Percentiles rank a stretch among this genome's conserved stretches.
Evolutionary conservation across 1,140 invertebrate genomes (phyloP).

Genomic region (Dreissena polymorpha): DNA sequence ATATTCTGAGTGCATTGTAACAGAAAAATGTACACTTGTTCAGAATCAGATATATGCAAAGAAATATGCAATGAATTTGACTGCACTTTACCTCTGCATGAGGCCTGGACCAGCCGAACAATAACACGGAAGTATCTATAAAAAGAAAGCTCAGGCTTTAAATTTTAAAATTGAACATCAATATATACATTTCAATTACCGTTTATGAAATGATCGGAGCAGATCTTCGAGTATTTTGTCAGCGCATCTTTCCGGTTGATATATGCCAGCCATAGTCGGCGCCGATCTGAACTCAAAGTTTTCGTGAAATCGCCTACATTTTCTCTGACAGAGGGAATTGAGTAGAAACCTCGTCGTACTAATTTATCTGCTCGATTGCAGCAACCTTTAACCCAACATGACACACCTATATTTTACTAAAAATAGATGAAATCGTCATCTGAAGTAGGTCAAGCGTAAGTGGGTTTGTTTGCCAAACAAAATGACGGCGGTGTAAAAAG

Average conservation of each 20-base stretch:
- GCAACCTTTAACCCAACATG: constrained; percentile 41
- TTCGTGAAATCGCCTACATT: constrained; percentile 19
- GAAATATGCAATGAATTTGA: too few relatives aligned
- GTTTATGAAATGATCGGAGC: constrained; percentile 40
- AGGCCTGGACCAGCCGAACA: too few relatives aligned
- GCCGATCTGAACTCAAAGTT: constrained; percentile 14
- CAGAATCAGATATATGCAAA: too few relatives aligned
- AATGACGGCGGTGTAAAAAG: constrained; percentile 4
- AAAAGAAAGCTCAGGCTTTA: too few relatives aligned
- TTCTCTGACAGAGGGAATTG: constrained; percentile 10
- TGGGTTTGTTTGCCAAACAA: constrained; percentile 1
- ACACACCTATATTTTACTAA: constrained; percentile 17
- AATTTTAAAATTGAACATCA: too few relatives aligned
- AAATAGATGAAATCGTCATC: not conserved
- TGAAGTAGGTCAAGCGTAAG: not conserved
- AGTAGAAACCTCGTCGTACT: not conserved
- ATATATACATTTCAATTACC: constrained; percentile 2
- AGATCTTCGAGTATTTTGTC: constrained; percentile 31
- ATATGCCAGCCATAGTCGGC: constrained; percentile 39
- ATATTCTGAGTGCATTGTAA: too few relatives aligned
- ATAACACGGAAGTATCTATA: too few relatives aligned
- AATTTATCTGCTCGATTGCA: not conserved
- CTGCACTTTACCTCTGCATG: too few relatives aligned
- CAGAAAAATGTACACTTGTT: too few relatives aligned
- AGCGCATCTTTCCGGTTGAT: constrained; percentile 34